A percentile compares a stretch with the other conserved stretches of the same genome.
Evolutionary conservation across 2,797 vertebrate species (phyloP).

Genomic region (Chrosomus eos): DNA sequence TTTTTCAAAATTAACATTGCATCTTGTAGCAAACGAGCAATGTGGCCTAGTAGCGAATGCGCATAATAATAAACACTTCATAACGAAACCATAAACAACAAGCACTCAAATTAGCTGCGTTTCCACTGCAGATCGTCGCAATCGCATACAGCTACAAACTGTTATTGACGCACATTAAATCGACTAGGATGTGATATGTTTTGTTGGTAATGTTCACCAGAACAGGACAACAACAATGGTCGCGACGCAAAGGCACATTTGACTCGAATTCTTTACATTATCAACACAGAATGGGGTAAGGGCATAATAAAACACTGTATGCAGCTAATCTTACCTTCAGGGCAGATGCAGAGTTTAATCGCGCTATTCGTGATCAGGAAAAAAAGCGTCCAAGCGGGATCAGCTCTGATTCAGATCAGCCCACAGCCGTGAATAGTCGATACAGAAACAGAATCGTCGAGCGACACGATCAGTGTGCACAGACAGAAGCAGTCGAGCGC

Average conservation of each 20-base stretch:
- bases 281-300: not conserved
- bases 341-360: constrained; percentile 36
- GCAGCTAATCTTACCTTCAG: constrained; percentile 21
- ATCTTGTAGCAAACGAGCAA: constrained; percentile 2
- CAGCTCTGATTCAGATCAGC: not conserved
- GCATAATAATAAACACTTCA: not conserved
- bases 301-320: not conserved
- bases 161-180: not conserved
- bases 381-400: constrained; percentile 16
- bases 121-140: not conserved
- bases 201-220: constrained; percentile 14
- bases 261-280: too few species aligned
- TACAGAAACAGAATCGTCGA: not conserved
- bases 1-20: not conserved
- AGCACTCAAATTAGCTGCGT: not conserved
- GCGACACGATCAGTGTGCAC: not conserved
- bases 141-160: not conserved
- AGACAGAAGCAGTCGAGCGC: constrained; percentile 17
- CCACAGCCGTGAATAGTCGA: constrained; percentile 28
- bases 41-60: constrained; percentile 20
- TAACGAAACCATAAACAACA: not conserved
- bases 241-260: not conserved
- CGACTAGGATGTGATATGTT: not conserved
- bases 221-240: constrained; percentile 24
- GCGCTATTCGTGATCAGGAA: constrained; percentile 30